Conservation (phyloP, 2,113 vertebrate genomes). For the Barbus barbus region DNA sequence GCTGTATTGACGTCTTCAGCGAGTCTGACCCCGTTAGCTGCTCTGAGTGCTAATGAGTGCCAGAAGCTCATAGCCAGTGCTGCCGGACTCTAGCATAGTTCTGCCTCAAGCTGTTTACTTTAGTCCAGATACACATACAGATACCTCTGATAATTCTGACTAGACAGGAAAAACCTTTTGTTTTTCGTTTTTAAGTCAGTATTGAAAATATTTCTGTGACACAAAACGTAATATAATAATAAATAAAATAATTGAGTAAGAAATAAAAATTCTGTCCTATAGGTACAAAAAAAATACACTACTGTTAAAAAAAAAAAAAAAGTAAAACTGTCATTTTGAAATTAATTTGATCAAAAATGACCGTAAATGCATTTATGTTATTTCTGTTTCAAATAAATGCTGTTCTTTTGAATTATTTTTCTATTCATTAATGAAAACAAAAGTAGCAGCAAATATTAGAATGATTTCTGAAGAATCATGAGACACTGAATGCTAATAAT, state of each 20-base stretch:
- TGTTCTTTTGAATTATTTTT: no score
- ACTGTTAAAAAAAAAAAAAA: no score
- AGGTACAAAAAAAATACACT: not conserved
- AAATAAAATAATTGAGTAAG: not conserved
- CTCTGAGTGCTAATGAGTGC: conserved; percentile 17
- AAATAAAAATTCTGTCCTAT: not conserved
- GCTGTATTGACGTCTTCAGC: not conserved
- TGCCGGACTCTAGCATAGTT: not conserved
- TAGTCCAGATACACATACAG: not conserved
- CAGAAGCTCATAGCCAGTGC: not conserved
- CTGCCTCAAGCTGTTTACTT: not conserved
- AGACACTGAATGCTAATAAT: not conserved
- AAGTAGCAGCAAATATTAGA: no score
- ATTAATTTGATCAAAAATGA: no score
- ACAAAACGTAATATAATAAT: not conserved
- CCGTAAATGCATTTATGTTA: no score
- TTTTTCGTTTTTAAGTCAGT: not conserved
- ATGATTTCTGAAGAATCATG: no score
- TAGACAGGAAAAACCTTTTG: not conserved
- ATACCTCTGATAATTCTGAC: not conserved
- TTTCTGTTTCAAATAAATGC: no score
- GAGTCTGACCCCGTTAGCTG: conserved; percentile 29
- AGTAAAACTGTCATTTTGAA: no score
- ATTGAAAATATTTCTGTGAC: not conserved
- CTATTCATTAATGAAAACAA: no score